Evolutionary conservation across 2,113 vertebrate genomes (phyloP), one percentile per base, ranked within the genome.

Genomic region (Tetrao urogallus): DNA sequence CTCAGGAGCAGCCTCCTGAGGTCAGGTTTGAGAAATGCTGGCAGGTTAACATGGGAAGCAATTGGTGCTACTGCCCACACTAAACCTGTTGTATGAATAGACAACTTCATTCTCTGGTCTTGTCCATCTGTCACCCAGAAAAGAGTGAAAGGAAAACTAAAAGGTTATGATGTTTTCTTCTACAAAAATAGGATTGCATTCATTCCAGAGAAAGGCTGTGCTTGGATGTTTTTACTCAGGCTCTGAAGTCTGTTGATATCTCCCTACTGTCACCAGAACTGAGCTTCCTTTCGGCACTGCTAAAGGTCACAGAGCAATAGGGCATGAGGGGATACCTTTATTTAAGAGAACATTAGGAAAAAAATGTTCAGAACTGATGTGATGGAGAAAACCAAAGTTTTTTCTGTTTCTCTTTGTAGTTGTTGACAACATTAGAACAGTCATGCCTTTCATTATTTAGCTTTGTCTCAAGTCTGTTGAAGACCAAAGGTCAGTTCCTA

Each of bases 181-280:
- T 91, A 87, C 61, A 77, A 78, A 93, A 96, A 96, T 91, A 93
- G 75, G 60, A 80, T 89, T 92, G 91, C 82, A 90, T 72, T 92
- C 88, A 90, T 86, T 57, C 54, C 13, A 6, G 60, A 88, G 36
- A 88, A 94, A 73, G 81, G 73, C 76, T 84, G 85, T 21, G 73
- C 76, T 86, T 65, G 52, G 61, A 45, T 84, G 71, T 88, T 91
- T 92, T 72, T 73, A 73, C 52, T 42, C 48, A 78, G 58, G 63
- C 77, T 94, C 66, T n/a, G 64, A 73, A 86, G 80, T 24, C 63
- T 86, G 69, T 73, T 82, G 84, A 63, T 28, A 17, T 83, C 71
- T 91, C 60, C 81, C 45, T 54, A 3, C 66, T 42, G 40, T 66
- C 89, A 83, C 61, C 43, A 30, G 30, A 8, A 9, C 78, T 1